phyloP scores from a whole-genome alignment of 2,797 vertebrate species.

The Pelochelys cantorii region DNA sequence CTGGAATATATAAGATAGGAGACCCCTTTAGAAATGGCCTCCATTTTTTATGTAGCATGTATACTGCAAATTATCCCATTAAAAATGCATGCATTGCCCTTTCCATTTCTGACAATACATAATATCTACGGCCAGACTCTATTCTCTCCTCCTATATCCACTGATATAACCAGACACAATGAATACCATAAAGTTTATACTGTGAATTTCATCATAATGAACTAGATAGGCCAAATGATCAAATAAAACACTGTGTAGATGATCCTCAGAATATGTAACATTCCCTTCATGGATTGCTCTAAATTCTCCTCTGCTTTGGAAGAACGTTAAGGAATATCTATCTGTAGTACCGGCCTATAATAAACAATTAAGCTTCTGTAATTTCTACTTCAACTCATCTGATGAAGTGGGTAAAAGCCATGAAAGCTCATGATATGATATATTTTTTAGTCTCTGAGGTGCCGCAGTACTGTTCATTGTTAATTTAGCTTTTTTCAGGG shows the following conservation, averaged over 20 bases:
- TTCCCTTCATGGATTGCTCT: conserved; percentile 23
- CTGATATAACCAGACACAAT: not conserved
- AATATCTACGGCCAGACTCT: conserved; percentile 23
- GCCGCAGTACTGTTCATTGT: no score
- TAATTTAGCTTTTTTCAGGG: not conserved
- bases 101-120: conserved; percentile 16
- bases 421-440: no score
- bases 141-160: not conserved
- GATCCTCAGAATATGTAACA: not conserved
- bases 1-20: conserved; percentile 53
- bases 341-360: not conserved
- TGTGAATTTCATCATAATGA: conserved; percentile 11
- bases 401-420: no score
- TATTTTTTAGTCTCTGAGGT: no score
- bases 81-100: conserved; percentile 28
- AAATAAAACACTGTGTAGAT: not conserved
- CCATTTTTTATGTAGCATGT: conserved; percentile 11
- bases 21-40: conserved; percentile 54
- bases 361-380: not conserved
- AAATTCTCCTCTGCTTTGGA: conserved; percentile 5
- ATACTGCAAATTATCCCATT: conserved; percentile 38
- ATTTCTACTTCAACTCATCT: no score
- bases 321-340: not conserved
- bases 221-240: conserved; percentile 1
- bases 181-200: not conserved